Base-by-base conservation (phyloP, 2,113 vertebrate species). In the Equus przewalskii region DNA sequence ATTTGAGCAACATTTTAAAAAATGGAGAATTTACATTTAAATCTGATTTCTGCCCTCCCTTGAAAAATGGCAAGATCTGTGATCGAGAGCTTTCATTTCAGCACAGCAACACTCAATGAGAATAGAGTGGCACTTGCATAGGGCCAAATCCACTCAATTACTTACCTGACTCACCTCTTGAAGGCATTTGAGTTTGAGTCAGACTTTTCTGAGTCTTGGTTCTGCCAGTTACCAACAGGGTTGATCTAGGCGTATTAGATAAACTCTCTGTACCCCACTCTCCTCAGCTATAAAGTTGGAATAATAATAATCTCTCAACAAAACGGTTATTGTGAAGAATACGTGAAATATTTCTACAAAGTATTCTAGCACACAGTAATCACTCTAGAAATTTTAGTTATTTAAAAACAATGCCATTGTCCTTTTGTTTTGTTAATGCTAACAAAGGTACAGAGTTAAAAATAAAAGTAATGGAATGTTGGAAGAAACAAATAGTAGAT, bases 261-360 rank as follows among this genome's bases (percentile, higher is more conserved):
- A 58, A 91, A 54, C 11, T 89, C 22, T 72, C 28, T 88, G 4
- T 78, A 67, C 18, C 65, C 26, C 10, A 81, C 3, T 62, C 36
- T 80, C 33, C 24, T 96, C 75, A 96, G 21, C 60, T 89, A 16
- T 80, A 84, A 85, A 92, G 10, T 89, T 41, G n/a, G n/a, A 9
- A 54, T 67, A 72, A 73, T 67, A 18, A 86, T 51, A 56, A 44
- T 73, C 26, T n/a, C 54, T 84, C 28, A 54, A 22, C 12, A 67
- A 51, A 33, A 44, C 51, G 54, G 18, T 62, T 78, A 36, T 65
- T 79, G 5, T 51, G 41, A n/a, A 62, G 18, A 76, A 46, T 56
- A 82, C 75, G 33, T 83, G 41, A 91, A 86, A 76, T 75, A 70
- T 36, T 46, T 78, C 46, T 88, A 19, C 22, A 84, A 58, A 79